Percentiles rank a stretch among this genome's conserved stretches.
These are phyloP conservation scores for Bergia sp. DNA, from an alignment of 92 coral and sea anemone species.

Conservation along the genomic window DNA sequence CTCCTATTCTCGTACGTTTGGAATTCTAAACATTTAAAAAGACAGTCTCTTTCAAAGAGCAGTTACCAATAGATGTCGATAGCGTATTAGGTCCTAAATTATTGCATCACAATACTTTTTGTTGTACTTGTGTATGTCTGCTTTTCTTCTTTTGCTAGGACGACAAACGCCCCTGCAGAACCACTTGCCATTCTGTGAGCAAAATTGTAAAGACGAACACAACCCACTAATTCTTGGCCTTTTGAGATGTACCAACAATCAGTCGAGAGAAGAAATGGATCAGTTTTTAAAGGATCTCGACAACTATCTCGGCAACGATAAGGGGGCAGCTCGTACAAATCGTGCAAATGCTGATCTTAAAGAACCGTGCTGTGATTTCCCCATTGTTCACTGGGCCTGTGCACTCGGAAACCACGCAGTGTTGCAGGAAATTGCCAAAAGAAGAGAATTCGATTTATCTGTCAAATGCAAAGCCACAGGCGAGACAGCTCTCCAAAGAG, in stretches of 20 bases:
- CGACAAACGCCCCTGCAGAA: background rate
- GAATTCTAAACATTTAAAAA: no score
- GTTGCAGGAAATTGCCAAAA: background rate
- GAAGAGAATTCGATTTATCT: background rate
- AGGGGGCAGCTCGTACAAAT: background rate
- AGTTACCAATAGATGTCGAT: no score
- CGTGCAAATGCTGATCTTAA: constrained; percentile 1
- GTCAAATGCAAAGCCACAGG: background rate
- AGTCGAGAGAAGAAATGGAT: background rate
- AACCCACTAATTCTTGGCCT: background rate
- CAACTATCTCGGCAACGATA: background rate
- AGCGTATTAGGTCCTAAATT: no score
- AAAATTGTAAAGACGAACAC: background rate
- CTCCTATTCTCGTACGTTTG: no score
- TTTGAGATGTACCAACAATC: background rate
- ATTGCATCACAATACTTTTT: no score
- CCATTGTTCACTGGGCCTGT: constrained; percentile 1
- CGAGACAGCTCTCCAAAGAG: constrained; percentile 11
- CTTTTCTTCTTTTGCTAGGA: background rate
- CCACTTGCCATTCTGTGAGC: background rate
- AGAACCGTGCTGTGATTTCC: constrained; percentile 12
- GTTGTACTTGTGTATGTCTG: no score
- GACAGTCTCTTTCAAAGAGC: no score
- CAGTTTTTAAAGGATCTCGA: background rate
- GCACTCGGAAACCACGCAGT: background rate